These are phyloP conservation scores for Stenolophus ochropezus DNA, from an alignment of 2,888 invertebrate species.

Conservation along the genomic window DNA sequence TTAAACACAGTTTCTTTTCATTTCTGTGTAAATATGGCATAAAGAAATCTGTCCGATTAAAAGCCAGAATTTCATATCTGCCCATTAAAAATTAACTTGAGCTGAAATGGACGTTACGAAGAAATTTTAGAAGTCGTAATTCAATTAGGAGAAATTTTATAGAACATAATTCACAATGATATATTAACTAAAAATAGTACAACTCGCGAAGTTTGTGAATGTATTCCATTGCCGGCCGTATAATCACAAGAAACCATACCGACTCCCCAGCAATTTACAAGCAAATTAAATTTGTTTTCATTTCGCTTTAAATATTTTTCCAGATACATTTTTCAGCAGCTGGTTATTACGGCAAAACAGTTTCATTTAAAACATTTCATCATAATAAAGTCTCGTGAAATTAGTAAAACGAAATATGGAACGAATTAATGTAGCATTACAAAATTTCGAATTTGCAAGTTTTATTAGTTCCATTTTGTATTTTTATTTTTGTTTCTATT, in stretches of 20 bases:
- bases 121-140: constrained; percentile 6
- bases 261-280: not conserved
- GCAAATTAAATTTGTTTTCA: not conserved
- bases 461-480: not conserved
- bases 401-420: not conserved
- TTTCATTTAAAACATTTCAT: not conserved
- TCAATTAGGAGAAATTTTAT: not conserved
- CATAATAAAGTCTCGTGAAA: not conserved
- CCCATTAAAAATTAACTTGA: constrained; percentile 1
- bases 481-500: not conserved
- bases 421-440: not conserved
- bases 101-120: not conserved
- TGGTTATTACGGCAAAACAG: not conserved
- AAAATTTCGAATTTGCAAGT: not conserved
- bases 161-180: not conserved
- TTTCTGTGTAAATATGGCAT: not conserved
- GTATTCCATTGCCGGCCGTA: not conserved
- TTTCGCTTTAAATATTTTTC: not conserved
- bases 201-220: not conserved
- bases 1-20: not conserved
- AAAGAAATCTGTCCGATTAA: not conserved
- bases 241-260: not conserved
- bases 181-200: not conserved
- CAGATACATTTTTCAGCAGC: not conserved
- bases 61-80: not conserved